phyloP scores from a whole-genome alignment of 35 echinoderm and acorn worm genomes.

The Apostichopus californicus region DNA sequence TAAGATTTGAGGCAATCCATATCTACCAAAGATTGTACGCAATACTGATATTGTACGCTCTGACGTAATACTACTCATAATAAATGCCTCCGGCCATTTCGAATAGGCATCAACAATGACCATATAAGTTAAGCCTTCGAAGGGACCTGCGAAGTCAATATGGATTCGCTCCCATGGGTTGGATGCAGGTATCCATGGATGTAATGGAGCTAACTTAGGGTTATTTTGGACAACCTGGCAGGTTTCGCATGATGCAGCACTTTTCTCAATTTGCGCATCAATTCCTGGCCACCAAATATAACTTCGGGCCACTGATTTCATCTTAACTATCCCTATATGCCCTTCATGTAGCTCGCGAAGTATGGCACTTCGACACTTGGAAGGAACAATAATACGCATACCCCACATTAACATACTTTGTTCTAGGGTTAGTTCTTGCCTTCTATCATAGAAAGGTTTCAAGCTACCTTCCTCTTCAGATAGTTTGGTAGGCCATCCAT shows the following conservation, averaged over 20 bases:
- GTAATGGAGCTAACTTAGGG: conserved; percentile 36
- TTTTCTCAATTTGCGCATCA: too few relatives aligned
- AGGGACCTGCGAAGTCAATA: conserved; percentile 70
- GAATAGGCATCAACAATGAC: conserved; percentile 62
- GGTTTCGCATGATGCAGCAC: conserved; percentile 14
- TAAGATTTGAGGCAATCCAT: conserved; percentile 64
- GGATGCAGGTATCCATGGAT: conserved; percentile 70
- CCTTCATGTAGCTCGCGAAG: conserved; percentile 43
- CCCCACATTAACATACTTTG: conserved; percentile 44
- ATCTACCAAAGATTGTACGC: conserved; percentile 31
- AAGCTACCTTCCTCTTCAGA: conserved; percentile 41
- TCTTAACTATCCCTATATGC: too few relatives aligned
- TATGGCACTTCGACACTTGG: too few relatives aligned
- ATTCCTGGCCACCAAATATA: too few relatives aligned
- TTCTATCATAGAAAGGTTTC: conserved; percentile 55
- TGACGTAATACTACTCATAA: conserved; percentile 51
- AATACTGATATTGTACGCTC: conserved; percentile 50
- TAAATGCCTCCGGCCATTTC: conserved; percentile 67
- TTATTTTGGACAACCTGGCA: conserved; percentile 64
- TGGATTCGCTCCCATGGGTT: conserved; percentile 56
- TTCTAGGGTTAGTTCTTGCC: conserved; percentile 55
- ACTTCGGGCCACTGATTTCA: too few relatives aligned
- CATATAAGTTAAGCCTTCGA: conserved; percentile 57
- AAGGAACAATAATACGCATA: conserved; percentile 37
- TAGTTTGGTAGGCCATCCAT: conserved; percentile 46